A percentile compares a stretch with the other conserved stretches of the same genome.
phyloP scores from a whole-genome alignment of 2,888 invertebrate species.

The Venustoraphidia nigricollis region DNA sequence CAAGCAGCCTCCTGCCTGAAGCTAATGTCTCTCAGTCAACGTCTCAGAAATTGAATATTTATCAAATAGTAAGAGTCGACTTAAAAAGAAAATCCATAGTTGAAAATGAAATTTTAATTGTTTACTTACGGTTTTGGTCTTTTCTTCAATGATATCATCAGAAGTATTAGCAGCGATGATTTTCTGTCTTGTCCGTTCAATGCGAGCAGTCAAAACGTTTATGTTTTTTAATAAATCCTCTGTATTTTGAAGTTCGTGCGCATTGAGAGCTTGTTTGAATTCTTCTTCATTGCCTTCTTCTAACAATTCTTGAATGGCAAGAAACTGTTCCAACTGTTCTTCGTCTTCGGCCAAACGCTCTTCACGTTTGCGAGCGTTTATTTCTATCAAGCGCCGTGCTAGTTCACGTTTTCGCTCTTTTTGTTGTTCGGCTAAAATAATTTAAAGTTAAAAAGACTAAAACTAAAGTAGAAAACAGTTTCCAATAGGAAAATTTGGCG shows the following conservation, averaged over 20 bases:
- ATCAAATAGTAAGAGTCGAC: no score
- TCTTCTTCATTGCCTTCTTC: constrained; percentile 63
- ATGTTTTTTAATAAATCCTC: constrained; percentile 69
- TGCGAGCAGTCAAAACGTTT: constrained; percentile 47
- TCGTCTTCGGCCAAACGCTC: constrained; percentile 82
- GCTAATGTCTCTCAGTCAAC: no score
- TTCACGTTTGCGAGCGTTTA: constrained; percentile 76
- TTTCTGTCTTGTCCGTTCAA: constrained; percentile 63
- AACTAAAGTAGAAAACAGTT: no score
- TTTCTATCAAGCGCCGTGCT: constrained; percentile 69
- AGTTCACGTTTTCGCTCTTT: constrained; percentile 76
- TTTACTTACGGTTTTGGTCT: constrained; percentile 25
- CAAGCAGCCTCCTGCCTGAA: no score
- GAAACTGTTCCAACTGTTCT: constrained; percentile 62
- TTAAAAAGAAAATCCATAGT: no score
- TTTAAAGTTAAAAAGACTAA: background rate
- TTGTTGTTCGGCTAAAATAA: constrained; percentile 52
- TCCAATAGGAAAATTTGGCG: no score
- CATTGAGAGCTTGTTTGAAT: constrained; percentile 55
- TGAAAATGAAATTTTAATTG: no score
- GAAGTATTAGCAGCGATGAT: constrained; percentile 52
- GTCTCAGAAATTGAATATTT: no score
- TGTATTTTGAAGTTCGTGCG: constrained; percentile 57
- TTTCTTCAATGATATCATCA: constrained; percentile 37
- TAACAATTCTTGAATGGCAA: constrained; percentile 58